These are phyloP conservation scores for Trididemnum clinides DNA, from an alignment of 23 tunicate species.

Conservation along the genomic window DNA sequence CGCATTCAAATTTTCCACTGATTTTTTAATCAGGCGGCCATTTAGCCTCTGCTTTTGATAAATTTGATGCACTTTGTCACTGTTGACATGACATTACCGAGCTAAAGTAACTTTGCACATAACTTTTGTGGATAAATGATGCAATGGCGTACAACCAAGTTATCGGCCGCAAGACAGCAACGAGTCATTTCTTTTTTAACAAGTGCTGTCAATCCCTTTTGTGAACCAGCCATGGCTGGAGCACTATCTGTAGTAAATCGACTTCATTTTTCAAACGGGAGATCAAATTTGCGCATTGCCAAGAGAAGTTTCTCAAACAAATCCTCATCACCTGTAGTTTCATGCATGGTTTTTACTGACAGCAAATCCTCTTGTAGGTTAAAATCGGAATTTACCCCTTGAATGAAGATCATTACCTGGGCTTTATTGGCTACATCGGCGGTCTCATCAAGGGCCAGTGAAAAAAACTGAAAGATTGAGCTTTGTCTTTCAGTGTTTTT, in stretches of 20 bases:
- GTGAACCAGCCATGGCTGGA: conserved; percentile 76
- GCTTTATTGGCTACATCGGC: conserved; percentile 61
- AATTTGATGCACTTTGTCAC: conserved; percentile 59
- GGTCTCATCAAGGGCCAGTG: conserved; percentile 58
- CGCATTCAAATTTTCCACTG: conserved; percentile 55
- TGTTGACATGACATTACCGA: conserved; percentile 52
- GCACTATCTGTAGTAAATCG: conserved; percentile 67
- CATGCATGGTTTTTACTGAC: too few species aligned
- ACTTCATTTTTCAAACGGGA: conserved; percentile 51
- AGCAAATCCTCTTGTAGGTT: conserved; percentile 56
- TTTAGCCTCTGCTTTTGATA: conserved; percentile 81
- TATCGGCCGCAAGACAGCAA: conserved; percentile 47
- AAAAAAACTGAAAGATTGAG: conserved; percentile 39
- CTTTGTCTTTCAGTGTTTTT: conserved; percentile 54
- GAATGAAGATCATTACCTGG: conserved; percentile 67
- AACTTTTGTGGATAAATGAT: conserved; percentile 49
- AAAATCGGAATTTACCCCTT: conserved; percentile 59
- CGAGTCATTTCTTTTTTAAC: conserved; percentile 66
- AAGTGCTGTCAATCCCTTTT: conserved; percentile 58
- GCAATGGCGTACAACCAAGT: conserved; percentile 46
- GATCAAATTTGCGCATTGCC: conserved; percentile 62
- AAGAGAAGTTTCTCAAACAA: conserved; percentile 52
- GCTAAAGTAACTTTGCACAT: conserved; percentile 69
- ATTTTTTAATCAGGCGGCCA: too few species aligned
- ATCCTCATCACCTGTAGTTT: too few species aligned